Base-by-base conservation (phyloP, 2,888 invertebrate genomes). In the Drosophila neotestacea region DNA sequence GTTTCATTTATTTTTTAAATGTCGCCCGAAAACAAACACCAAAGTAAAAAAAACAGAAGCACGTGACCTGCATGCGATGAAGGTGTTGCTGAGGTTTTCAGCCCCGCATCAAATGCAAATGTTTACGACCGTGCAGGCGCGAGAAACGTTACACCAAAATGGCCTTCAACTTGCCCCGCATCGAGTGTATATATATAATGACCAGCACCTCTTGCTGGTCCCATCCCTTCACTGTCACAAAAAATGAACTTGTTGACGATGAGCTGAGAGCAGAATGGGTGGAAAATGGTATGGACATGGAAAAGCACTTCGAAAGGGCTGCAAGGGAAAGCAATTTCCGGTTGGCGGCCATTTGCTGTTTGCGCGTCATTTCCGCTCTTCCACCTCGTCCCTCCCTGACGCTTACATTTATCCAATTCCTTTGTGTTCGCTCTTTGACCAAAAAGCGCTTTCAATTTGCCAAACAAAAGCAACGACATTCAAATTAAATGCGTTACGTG, bases 291-390 rank as follows among this genome's bases (percentile, higher is more conserved):
- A 22, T 58, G 63, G 66, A 78, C 76, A 81, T 73, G 81, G 68
- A 81, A 82, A 81, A 76, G 70, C 81, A 73, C 78, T 70, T 63
- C 65, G 67, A 72, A 68, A 64, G 75, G 63, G 51, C 64, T 76
- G 75, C 62, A 50, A 71, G 74, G 68, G 62, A 73, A 84, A 84
- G 85, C 79, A 79, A 81, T 81, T 81, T 81, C 81, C 81, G 81
- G 81, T 50, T 44, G 67, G 71, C 77, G 66, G 73, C 77, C 79
- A 84, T 79, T 81, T 79, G 66, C 61, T 74, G 74, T 72, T 74
- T 74, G 77, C 79, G 82, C 82, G 82, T 82, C 82, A 82, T 82
- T 82, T 82, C 82, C 85, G 79, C 56, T 56, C 54, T 22, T 48
- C 58, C 28, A 51, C 27, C 46, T 50, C 22, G 22, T 6, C 42